Conservation (phyloP, 1,140 invertebrate genomes). For the Stratiolaelaps scimitus region DNA sequence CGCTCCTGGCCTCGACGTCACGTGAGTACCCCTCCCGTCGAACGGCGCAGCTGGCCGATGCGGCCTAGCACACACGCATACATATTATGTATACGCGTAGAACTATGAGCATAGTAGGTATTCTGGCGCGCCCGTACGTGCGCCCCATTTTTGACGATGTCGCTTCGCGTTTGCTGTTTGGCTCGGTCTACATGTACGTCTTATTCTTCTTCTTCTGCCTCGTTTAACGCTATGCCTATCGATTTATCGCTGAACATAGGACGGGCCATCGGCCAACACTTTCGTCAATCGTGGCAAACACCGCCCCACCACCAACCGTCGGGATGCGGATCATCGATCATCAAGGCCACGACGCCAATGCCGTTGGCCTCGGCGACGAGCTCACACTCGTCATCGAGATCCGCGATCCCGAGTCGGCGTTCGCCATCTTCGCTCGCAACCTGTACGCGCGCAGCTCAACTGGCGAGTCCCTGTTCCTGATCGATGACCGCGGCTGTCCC, state of each 20-base stretch:
- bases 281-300: conserved; percentile 43
- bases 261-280: conserved; percentile 33
- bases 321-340: conserved; percentile 44
- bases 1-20: conserved; percentile 42
- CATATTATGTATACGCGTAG: too few species aligned
- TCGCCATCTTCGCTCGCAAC: conserved; percentile 47
- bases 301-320: conserved; percentile 45
- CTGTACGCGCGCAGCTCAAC: conserved; percentile 46
- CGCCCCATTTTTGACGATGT: too few species aligned
- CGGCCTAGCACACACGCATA: too few species aligned
- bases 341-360: conserved; percentile 43
- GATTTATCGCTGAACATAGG: conserved; percentile 27
- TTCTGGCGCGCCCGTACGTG: too few species aligned
- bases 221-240: too few species aligned
- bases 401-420: conserved; percentile 41
- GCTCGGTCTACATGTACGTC: not conserved
- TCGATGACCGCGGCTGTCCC: conserved; percentile 46
- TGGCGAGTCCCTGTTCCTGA: conserved; percentile 45
- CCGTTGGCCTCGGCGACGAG: conserved; percentile 46
- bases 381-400: conserved; percentile 45
- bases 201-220: conserved; percentile 10
- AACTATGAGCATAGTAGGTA: too few species aligned
- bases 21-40: conserved; percentile 40
- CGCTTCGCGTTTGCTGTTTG: not conserved
- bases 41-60: conserved; percentile 37